Base-by-base conservation (phyloP, 2,888 invertebrate genomes). In the Hyles lineata region DNA sequence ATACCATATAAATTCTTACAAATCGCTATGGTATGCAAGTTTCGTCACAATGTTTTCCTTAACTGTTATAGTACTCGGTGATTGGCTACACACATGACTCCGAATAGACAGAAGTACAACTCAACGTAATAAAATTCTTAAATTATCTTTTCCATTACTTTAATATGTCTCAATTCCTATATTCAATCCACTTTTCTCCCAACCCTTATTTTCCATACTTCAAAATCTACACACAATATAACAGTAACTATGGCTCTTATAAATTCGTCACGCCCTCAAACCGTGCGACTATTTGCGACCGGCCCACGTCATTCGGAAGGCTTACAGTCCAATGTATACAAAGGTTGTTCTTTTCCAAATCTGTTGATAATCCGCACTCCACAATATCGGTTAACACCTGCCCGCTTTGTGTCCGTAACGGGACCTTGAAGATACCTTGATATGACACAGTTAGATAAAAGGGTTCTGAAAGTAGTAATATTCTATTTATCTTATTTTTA, bases 181-280 rank as follows among this genome's bases (percentile, higher is more conserved):
- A 43, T 43, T 43, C 43, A 43, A 43, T 11, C 43, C 43, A 43
- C 11, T 43, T 43, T 43, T 11, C 43, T 19, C 52, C 52, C 19
- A 55, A n/a, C 6, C 9, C 50, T 50, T 50, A 50, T 50, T 8
- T 17, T 15, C 50, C 50, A 29, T 29, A 43, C 43, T 43, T 15
- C 15, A 11, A 11, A 11, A 15, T 43, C 43, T 43, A 2, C 35
- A 43, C 17, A 43, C 67, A 21, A 23, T 75, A 80, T 86, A 87
- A 86, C 85, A 84, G 85, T 87, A 74, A 75, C 76, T 74, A 72
- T 75, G 73, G 74, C 76, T 77, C 77, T 76, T 75, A 75, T 75
- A 73, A 72, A 74, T 73, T 77, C 74, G 76, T 75, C 76, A 76
- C 78, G 78, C 79, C 78, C 75, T 73, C 63, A 29, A 73, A 74